These are phyloP conservation scores for Channa striata DNA, from an alignment of 2,797 vertebrate species.

Conservation along the genomic window DNA sequence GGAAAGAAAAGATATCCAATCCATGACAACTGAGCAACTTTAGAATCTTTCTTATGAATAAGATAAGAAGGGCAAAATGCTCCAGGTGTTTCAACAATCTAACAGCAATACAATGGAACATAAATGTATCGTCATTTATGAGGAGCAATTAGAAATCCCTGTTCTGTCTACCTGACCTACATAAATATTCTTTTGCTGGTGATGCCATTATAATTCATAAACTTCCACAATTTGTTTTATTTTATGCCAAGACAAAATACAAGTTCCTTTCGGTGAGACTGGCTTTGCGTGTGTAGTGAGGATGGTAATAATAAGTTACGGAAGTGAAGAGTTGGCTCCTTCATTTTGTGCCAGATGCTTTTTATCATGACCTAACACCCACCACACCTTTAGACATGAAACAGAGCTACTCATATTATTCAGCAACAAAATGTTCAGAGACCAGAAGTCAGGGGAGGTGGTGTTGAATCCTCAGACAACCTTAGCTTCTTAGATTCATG, in stretches of 20 bases:
- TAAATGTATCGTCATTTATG: constrained; percentile 17
- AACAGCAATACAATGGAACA: constrained; percentile 9
- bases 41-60: constrained; percentile 15
- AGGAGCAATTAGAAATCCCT: constrained; percentile 13
- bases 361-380: constrained; percentile 41
- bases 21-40: constrained; percentile 21
- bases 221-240: constrained; percentile 27
- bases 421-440: constrained; percentile 26
- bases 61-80: constrained; percentile 11
- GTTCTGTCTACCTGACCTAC: constrained; percentile 13
- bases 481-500: constrained; percentile 14
- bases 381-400: constrained; percentile 50
- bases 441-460: constrained; percentile 15
- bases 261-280: constrained; percentile 37
- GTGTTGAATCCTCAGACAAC: constrained; percentile 9
- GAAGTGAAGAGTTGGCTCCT: constrained; percentile 39
- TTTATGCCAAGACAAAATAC: constrained; percentile 37
- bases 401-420: constrained; percentile 34
- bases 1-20: constrained; percentile 27
- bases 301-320: constrained; percentile 57
- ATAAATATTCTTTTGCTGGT: constrained; percentile 14
- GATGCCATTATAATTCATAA: constrained; percentile 26
- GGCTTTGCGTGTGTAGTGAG: constrained; percentile 41
- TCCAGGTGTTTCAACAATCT: constrained; percentile 35
- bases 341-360: constrained; percentile 57